phyloP scores from a whole-genome alignment of 2,888 invertebrate species.

The Pilophorus perplexus region DNA sequence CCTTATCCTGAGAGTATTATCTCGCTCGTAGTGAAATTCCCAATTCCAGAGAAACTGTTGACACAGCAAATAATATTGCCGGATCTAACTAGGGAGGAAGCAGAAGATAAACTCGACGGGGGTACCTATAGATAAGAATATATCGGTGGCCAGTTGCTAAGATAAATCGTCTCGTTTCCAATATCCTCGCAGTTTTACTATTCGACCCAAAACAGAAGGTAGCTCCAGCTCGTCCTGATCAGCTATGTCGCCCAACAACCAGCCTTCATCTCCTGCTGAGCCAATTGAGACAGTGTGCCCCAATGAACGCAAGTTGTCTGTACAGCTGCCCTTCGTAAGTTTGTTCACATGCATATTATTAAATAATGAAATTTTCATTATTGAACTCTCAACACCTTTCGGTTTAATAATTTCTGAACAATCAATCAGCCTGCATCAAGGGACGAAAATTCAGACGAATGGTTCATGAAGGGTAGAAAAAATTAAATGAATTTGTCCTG shows the following conservation, averaged over 20 bases:
- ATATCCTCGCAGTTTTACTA: background rate
- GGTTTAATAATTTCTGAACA: too few species aligned
- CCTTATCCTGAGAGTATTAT: too few species aligned
- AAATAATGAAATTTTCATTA: too few species aligned
- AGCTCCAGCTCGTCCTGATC: background rate
- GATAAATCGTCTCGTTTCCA: background rate
- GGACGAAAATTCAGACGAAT: too few species aligned
- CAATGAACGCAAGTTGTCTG: too few species aligned
- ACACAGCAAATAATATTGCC: background rate
- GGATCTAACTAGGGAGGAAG: background rate
- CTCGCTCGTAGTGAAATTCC: background rate
- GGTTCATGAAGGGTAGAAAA: too few species aligned
- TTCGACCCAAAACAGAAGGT: background rate
- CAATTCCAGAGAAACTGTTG: background rate
- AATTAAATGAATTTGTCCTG: too few species aligned
- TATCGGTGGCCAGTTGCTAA: background rate
- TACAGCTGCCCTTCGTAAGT: too few species aligned
- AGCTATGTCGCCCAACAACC: background rate
- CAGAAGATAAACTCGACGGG: conserved; percentile 10
- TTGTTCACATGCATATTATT: too few species aligned
- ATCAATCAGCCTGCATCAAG: too few species aligned
- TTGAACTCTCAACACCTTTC: too few species aligned
- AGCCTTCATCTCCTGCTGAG: background rate
- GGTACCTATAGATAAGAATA: background rate
- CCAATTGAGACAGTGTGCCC: background rate